Conservation (phyloP, 2,888 invertebrate species). For the Nebria brevicollis region DNA sequence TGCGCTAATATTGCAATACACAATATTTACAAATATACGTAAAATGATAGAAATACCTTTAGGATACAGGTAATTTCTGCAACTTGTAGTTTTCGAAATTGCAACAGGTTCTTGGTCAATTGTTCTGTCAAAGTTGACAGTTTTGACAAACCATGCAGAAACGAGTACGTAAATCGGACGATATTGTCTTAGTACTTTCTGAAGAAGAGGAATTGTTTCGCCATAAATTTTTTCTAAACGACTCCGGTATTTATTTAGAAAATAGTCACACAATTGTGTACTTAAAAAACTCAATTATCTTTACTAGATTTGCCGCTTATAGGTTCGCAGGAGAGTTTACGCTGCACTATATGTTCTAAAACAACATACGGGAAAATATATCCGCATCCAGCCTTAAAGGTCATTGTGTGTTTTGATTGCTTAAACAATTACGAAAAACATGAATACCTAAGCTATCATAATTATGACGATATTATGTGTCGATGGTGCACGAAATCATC, state of each 20-base stretch:
- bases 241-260: neutral
- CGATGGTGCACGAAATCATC: constrained; percentile 34
- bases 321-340: neutral
- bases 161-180: constrained; percentile 23
- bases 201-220: constrained; percentile 42
- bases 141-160: constrained; percentile 2
- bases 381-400: constrained; percentile 35
- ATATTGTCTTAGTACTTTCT: constrained; percentile 16
- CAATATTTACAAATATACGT: no score
- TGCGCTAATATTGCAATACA: no score
- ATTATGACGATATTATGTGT: constrained; percentile 32
- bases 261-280: no score
- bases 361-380: neutral
- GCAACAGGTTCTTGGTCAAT: neutral
- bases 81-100: neutral
- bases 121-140: neutral
- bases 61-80: no score
- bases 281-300: no score
- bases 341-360: constrained; percentile 31
- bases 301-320: neutral
- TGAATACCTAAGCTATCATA: constrained; percentile 12
- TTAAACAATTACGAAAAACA: constrained; percentile 16
- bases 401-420: constrained; percentile 32
- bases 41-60: neutral
- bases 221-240: constrained; percentile 24